Percentiles rank a stretch among this genome's conserved stretches.
Conservation (phyloP, 2,797 vertebrate genomes). For the Tragelaphus eurycerus region DNA sequence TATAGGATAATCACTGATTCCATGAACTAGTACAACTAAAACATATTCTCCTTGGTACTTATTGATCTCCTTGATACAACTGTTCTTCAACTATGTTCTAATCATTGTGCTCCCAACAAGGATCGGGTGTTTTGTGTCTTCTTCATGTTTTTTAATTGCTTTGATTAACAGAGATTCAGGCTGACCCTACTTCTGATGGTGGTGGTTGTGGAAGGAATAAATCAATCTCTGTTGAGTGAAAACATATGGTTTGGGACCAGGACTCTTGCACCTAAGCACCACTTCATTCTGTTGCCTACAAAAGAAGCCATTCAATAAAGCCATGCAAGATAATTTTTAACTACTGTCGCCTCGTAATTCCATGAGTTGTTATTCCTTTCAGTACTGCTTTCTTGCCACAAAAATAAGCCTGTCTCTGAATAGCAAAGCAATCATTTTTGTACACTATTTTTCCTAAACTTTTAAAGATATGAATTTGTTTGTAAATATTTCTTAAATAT, state of each 20-base stretch:
- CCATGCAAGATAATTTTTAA: not conserved
- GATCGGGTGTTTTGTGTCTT: not conserved
- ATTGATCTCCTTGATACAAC: not conserved
- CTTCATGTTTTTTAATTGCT: conserved; percentile 17
- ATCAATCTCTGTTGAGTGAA: conserved; percentile 18
- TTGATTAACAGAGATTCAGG: not conserved
- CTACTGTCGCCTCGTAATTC: not conserved
- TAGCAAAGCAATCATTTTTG: conserved; percentile 22
- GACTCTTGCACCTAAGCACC: not conserved
- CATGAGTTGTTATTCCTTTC: conserved; percentile 8
- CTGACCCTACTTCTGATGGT: not conserved
- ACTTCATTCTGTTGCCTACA: conserved; percentile 40
- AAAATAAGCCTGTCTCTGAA: conserved; percentile 24
- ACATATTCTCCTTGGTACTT: not conserved
- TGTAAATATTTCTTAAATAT: conserved; percentile 65
- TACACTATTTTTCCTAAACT: conserved; percentile 31
- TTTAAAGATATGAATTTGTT: conserved; percentile 41
- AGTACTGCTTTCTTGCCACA: conserved; percentile 23
- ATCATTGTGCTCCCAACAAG: not conserved
- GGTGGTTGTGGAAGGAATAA: not conserved
- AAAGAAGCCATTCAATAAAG: conserved; percentile 15
- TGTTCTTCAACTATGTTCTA: not conserved
- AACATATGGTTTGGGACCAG: not conserved
- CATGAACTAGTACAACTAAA: not conserved
- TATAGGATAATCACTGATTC: not conserved